Evolutionary conservation across 2,797 vertebrate genomes (phyloP).

Genomic region (Channallabes apus): DNA sequence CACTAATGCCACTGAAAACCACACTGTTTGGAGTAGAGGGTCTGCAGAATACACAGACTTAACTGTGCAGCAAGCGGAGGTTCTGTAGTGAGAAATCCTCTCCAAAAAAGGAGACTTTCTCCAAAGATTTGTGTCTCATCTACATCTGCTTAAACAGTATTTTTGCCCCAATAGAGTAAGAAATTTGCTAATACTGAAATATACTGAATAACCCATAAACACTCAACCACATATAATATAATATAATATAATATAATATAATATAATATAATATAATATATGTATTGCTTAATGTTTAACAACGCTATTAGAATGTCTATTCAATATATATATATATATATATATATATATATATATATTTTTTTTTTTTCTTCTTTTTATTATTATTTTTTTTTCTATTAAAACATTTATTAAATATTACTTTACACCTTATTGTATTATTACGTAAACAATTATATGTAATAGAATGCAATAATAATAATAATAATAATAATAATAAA

Average conservation of each 20-base stretch:
- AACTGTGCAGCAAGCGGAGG: neutral
- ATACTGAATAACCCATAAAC: neutral
- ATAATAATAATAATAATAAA: neutral
- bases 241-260: neutral
- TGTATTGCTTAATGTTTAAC: too few relatives aligned
- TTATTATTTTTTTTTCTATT: too few relatives aligned
- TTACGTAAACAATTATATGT: neutral
- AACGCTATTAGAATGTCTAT: too few relatives aligned
- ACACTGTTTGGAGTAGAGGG: constrained; percentile 37
- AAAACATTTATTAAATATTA: neutral
- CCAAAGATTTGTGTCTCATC: neutral
- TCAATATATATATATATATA: too few relatives aligned
- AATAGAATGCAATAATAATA: neutral
- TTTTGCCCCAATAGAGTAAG: neutral
- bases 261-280: neutral
- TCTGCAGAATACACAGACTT: neutral
- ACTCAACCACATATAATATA: neutral
- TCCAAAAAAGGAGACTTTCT: neutral
- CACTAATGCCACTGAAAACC: neutral
- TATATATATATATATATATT: too few relatives aligned
- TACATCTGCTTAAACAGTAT: neutral
- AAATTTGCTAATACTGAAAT: neutral
- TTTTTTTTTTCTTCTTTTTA: too few relatives aligned
- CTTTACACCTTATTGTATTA: neutral
- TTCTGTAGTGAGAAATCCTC: neutral